A percentile compares a stretch with the other conserved stretches of the same genome.
Conservation (phyloP, 37 sponge, comb jelly and placozoan species). For the Dysidea cf. avara region DNA sequence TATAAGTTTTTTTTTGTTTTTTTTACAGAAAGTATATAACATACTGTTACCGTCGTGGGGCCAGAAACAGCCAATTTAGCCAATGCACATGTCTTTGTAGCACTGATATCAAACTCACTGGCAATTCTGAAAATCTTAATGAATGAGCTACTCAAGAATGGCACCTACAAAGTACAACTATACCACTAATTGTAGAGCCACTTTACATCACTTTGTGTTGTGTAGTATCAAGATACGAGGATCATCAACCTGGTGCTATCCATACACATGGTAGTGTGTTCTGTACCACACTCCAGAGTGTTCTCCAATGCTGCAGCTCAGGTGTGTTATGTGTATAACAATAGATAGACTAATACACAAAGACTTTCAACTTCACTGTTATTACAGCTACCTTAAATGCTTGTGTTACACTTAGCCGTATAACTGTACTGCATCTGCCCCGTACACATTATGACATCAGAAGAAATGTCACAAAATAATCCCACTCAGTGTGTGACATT, state of each 20-base stretch:
- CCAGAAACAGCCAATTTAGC: conserved; percentile 47
- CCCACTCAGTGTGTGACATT: too few species aligned
- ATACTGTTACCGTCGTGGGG: conserved; percentile 52
- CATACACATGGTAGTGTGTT: conserved; percentile 65
- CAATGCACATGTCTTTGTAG: conserved; percentile 25
- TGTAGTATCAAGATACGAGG: conserved; percentile 44
- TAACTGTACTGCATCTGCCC: too few species aligned
- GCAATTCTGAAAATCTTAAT: conserved; percentile 30
- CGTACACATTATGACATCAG: too few species aligned
- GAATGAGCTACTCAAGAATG: conserved; percentile 16
- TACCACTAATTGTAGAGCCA: too few species aligned
- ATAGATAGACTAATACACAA: too few species aligned
- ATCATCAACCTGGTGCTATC: conserved; percentile 27
- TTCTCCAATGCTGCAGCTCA: conserved; percentile 40
- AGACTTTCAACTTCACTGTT: too few species aligned
- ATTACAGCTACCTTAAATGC: too few species aligned
- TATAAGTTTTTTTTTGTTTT: too few species aligned
- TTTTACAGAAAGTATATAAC: conserved; percentile 43
- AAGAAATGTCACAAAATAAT: too few species aligned
- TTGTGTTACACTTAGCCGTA: too few species aligned
- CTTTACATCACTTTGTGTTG: too few species aligned
- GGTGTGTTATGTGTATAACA: too few species aligned
- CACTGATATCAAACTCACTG: conserved; percentile 43
- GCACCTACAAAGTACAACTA: conserved; percentile 13
- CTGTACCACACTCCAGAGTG: conserved; percentile 51